Conservation (phyloP, 1,140 invertebrate genomes). For the Micrasema longulum region DNA sequence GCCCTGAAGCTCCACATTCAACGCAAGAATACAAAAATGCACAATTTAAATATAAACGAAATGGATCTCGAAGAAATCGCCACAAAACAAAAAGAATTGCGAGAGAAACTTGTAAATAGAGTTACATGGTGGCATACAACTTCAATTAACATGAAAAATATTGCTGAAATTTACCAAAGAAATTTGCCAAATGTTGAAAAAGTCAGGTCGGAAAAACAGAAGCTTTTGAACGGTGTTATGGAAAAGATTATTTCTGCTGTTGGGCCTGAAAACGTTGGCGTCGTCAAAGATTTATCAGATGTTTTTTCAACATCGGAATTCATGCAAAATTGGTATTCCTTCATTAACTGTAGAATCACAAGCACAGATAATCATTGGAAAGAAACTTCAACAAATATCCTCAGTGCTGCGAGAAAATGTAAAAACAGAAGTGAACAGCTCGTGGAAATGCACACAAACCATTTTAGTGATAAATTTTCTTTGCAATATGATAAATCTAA, state of each 20-base stretch:
- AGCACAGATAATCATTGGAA: conserved; percentile 30
- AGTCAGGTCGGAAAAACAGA: conserved; percentile 24
- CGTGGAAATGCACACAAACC: conserved; percentile 36
- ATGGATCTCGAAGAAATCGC: conserved; percentile 28
- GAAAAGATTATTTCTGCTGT: not conserved
- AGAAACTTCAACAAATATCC: conserved; percentile 7
- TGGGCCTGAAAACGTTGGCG: not conserved
- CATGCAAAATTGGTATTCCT: conserved; percentile 36
- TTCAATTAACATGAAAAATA: conserved; percentile 34
- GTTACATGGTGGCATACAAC: conserved; percentile 17
- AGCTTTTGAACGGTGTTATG: conserved; percentile 18
- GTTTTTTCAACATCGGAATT: conserved; percentile 30
- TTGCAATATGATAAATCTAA: conserved; percentile 41
- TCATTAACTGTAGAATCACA: conserved; percentile 33
- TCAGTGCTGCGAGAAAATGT: conserved; percentile 14
- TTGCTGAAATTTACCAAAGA: conserved; percentile 36
- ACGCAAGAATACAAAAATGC: conserved; percentile 9
- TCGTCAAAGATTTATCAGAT: conserved; percentile 32
- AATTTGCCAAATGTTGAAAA: conserved; percentile 23
- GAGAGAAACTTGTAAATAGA: conserved; percentile 18
- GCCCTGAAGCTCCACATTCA: conserved; percentile 41
- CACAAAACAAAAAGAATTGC: not conserved
- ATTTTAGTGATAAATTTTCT: conserved; percentile 24
- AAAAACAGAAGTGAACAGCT: conserved; percentile 44
- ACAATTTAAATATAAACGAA: conserved; percentile 27